Percentiles rank a stretch among this genome's conserved stretches.
Conservation (phyloP, 2,888 invertebrate genomes). For the Deladenus siricidicola region DNA sequence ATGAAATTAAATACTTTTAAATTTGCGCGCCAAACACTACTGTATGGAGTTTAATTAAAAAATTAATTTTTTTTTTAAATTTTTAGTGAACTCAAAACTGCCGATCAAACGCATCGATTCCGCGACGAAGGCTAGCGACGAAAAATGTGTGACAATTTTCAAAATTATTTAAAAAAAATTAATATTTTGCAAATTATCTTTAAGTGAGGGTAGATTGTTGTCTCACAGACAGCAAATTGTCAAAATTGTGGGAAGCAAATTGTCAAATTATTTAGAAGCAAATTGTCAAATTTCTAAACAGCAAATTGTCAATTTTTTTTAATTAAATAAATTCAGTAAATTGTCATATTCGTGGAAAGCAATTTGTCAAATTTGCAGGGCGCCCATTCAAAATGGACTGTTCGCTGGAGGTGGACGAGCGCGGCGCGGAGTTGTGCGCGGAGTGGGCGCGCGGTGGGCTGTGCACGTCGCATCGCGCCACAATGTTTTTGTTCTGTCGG, state of each 20-base stretch:
- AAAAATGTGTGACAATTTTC: background rate
- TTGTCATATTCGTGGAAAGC: background rate
- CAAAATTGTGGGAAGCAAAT: too few species aligned
- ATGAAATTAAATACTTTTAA: too few species aligned
- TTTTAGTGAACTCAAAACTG: slow-evolving; percentile 1
- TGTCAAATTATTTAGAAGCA: too few species aligned
- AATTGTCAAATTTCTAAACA: background rate
- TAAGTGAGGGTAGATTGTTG: too few species aligned
- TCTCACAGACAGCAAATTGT: too few species aligned
- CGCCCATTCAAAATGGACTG: slow-evolving; percentile 39
- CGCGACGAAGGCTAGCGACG: background rate
- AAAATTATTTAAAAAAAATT: background rate
- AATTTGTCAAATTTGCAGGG: slow-evolving; percentile 26
- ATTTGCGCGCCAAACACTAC: too few species aligned
- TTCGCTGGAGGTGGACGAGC: slow-evolving; percentile 35
- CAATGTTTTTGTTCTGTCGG: slow-evolving; percentile 46
- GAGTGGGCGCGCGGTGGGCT: slow-evolving; percentile 39
- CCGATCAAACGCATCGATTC: slow-evolving; percentile 1
- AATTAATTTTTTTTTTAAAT: background rate
- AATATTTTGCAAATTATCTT: background rate
- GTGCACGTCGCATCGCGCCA: slow-evolving; percentile 33
- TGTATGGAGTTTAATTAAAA: too few species aligned
- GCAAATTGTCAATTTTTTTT: background rate
- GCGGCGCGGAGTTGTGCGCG: slow-evolving; percentile 24
- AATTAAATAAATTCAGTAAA: background rate